Evolutionary conservation across 2,888 invertebrate species (phyloP).

Genomic region (Zelleria hepariella): DNA sequence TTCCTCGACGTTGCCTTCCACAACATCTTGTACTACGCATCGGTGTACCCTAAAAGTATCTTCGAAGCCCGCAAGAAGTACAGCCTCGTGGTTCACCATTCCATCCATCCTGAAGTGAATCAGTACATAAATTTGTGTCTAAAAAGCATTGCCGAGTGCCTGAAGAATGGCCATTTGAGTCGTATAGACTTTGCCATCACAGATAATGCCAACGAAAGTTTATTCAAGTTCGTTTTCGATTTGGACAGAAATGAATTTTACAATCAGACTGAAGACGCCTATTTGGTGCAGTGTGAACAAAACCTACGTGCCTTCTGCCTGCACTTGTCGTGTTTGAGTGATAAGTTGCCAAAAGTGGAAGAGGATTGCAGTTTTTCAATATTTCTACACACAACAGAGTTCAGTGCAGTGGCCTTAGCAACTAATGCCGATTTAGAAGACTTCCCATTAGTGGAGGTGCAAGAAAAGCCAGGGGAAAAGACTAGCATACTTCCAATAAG

Average conservation of each 20-base stretch:
- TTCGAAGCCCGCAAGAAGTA: slow-evolving; percentile 76
- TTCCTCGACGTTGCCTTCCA: slow-evolving; percentile 78
- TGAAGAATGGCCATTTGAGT: slow-evolving; percentile 60
- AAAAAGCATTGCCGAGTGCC: slow-evolving; percentile 59
- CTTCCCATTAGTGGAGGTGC: slow-evolving; percentile 52
- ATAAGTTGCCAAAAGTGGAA: slow-evolving; percentile 62
- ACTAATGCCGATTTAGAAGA: slow-evolving; percentile 64
- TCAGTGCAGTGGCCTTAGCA: slow-evolving; percentile 66
- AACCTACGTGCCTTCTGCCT: slow-evolving; percentile 74
- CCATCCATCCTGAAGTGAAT: slow-evolving; percentile 76
- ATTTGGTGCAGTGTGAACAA: slow-evolving; percentile 74
- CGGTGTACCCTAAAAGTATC: slow-evolving; percentile 75
- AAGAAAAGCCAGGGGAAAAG: slow-evolving; percentile 25
- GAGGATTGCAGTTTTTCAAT: slow-evolving; percentile 74
- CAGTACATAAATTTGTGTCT: slow-evolving; percentile 73
- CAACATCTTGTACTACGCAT: slow-evolving; percentile 71
- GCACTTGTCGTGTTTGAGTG: slow-evolving; percentile 61
- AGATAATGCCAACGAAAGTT: slow-evolving; percentile 29
- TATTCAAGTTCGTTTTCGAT: slow-evolving; percentile 49
- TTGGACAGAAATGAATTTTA: slow-evolving; percentile 30
- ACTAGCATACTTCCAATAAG: slow-evolving; percentile 43
- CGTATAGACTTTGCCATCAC: slow-evolving; percentile 66
- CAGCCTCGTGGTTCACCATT: slow-evolving; percentile 71
- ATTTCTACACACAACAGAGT: slow-evolving; percentile 72
- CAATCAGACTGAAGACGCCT: slow-evolving; percentile 66